phyloP scores from a whole-genome alignment of 2,888 invertebrate genomes.

The Anarsia innoxiella region DNA sequence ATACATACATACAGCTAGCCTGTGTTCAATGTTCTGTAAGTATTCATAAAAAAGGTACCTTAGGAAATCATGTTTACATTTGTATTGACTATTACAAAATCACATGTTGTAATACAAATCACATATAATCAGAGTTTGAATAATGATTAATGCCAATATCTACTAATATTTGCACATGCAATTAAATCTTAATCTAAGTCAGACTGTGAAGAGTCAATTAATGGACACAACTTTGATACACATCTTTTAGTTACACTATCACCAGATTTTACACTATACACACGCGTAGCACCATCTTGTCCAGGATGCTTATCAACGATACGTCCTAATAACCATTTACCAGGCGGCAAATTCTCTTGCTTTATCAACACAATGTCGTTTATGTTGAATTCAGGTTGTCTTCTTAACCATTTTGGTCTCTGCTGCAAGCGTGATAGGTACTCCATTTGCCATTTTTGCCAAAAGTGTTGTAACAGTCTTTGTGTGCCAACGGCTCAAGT shows the following conservation, averaged over 20 bases:
- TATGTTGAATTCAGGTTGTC: background rate
- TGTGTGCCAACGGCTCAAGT: background rate
- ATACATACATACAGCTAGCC: too few species aligned
- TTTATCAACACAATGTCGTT: background rate
- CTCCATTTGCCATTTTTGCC: background rate
- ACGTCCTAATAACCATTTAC: background rate
- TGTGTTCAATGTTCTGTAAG: too few species aligned
- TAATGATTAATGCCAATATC: background rate
- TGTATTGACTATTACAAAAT: too few species aligned
- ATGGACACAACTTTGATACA: background rate
- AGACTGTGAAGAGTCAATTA: too few species aligned
- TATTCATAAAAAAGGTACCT: too few species aligned
- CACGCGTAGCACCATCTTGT: background rate
- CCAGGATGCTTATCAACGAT: background rate
- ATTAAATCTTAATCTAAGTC: too few species aligned
- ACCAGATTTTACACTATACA: background rate
- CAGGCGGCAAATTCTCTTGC: background rate
- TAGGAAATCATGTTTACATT: too few species aligned
- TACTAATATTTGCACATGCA: too few species aligned
- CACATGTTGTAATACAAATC: too few species aligned
- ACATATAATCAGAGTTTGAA: too few species aligned
- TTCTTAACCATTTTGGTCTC: background rate
- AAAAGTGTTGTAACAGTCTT: conserved; percentile 2
- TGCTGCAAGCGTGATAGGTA: background rate
- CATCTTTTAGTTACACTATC: background rate